phyloP scores from a whole-genome alignment of 2,797 vertebrate species.

The Morelia viridis region DNA sequence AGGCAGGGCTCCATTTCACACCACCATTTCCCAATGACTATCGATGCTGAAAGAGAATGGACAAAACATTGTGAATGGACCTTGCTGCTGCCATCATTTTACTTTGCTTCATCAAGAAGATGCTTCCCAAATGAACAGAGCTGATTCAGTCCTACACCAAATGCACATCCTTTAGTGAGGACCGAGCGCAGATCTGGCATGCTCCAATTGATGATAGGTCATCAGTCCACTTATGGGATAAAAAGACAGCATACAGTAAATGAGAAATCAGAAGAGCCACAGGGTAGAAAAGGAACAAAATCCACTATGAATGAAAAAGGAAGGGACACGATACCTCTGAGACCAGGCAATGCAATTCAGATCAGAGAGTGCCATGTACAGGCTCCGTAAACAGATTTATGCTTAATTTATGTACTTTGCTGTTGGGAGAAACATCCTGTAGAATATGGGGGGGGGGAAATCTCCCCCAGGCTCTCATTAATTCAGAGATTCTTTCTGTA shows the following conservation, averaged over 20 bases:
- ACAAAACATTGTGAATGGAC: neutral
- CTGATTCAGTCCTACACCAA: neutral
- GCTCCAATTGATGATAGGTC: neutral
- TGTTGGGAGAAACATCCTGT: neutral
- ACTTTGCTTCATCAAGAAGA: neutral
- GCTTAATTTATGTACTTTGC: neutral
- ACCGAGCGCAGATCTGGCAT: neutral
- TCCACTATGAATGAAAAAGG: neutral
- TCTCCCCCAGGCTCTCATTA: neutral
- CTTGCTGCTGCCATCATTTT: neutral
- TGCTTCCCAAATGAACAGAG: neutral
- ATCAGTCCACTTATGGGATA: neutral
- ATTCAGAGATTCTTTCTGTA: neutral
- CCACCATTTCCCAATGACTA: constrained; percentile 98
- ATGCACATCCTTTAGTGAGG: neutral
- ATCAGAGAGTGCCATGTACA: neutral
- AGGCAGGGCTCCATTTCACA: constrained; percentile 98
- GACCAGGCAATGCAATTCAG: neutral
- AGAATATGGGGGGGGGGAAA: neutral
- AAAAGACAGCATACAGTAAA: neutral
- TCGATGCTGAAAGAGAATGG: constrained; percentile 81
- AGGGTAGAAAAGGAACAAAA: neutral
- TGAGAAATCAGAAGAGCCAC: neutral
- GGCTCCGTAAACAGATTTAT: too few relatives aligned
- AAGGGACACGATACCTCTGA: neutral